Evolutionary conservation across 1,140 invertebrate species (phyloP).

Genomic region (Polypedilum pembai): DNA sequence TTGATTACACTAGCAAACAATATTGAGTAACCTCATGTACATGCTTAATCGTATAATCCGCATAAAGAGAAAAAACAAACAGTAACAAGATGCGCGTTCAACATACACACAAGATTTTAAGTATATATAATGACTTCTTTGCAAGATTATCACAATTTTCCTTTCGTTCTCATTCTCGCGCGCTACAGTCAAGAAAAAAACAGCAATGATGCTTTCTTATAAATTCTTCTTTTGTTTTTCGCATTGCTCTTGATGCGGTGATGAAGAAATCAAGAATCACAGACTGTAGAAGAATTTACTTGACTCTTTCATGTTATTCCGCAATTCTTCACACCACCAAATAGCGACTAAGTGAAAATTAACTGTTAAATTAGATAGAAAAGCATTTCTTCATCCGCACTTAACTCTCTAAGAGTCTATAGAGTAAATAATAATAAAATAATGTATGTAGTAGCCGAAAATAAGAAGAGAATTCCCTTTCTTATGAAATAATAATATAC

Average conservation of each 20-base stretch:
- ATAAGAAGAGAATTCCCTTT: constrained; percentile 12
- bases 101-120: not conserved
- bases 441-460: not conserved
- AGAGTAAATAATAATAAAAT: too few relatives aligned
- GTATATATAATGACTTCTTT: constrained; percentile 5
- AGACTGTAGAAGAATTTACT: not conserved
- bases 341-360: not conserved
- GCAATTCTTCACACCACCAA: not conserved
- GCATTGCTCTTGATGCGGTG: not conserved
- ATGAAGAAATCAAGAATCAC: not conserved
- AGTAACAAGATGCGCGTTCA: not conserved
- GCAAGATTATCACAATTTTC: constrained; percentile 12
- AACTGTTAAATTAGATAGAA: constrained; percentile 18
- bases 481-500: not conserved
- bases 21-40: not conserved
- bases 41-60: constrained; percentile 16
- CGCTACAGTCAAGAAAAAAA: not conserved
- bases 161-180: constrained; percentile 15
- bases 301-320: not conserved
- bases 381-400: not conserved
- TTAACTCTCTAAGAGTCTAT: not conserved
- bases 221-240: too few relatives aligned
- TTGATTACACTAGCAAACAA: not conserved
- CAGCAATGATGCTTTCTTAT: too few relatives aligned
- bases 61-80: not conserved